phyloP scores from a whole-genome alignment of 2,113 vertebrate genomes.

The Motacilla alba region DNA sequence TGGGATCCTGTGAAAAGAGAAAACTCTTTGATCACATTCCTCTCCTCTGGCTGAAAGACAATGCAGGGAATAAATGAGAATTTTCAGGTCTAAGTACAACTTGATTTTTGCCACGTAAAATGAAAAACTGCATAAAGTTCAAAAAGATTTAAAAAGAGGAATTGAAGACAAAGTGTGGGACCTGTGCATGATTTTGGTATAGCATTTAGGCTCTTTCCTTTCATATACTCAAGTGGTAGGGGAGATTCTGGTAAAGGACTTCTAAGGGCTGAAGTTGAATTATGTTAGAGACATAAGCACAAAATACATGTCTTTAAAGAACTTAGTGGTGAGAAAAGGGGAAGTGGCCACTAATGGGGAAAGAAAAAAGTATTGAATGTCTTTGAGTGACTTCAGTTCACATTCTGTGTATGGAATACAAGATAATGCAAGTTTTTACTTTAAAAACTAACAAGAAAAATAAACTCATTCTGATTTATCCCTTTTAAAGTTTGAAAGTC shows the following conservation, averaged over 20 bases:
- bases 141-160: not conserved
- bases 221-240: not conserved
- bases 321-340: not conserved
- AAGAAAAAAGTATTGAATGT: not conserved
- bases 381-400: not conserved
- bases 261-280: not conserved
- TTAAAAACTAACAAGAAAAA: not conserved
- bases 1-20: not conserved
- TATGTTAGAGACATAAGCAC: not conserved
- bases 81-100: not conserved
- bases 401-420: not conserved
- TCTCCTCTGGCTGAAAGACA: not conserved
- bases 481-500: not conserved
- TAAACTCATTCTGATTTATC: not conserved
- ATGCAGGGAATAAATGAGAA: not conserved
- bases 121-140: not conserved
- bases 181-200: not conserved
- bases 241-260: not conserved
- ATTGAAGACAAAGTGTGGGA: not conserved
- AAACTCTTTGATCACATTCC: not conserved
- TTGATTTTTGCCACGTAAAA: not conserved
- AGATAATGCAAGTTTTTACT: not conserved
- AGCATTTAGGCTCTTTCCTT: not conserved
- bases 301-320: not conserved
- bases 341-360: not conserved